A percentile compares a stretch with the other conserved stretches of the same genome.
Evolutionary conservation across 2,113 vertebrate genomes (phyloP).

Genomic region (Isurus oxyrinchus): DNA sequence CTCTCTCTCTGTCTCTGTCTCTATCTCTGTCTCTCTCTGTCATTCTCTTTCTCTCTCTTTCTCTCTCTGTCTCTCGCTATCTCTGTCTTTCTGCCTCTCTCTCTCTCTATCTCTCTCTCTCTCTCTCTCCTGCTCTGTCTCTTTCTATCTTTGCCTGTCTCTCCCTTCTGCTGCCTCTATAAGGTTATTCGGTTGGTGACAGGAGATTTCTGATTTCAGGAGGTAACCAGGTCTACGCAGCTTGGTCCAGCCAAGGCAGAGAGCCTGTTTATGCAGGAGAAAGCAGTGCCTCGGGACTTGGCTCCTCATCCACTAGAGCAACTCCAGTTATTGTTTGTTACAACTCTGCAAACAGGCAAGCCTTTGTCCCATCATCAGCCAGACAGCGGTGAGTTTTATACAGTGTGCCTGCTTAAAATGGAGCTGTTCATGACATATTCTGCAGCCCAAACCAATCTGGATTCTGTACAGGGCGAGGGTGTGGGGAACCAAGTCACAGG

Average conservation of each 20-base stretch:
- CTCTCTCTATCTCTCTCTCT: no score
- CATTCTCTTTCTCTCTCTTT: no score
- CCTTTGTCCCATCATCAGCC: rapidly evolving
- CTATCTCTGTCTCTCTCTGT: no score
- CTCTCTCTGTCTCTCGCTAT: no score
- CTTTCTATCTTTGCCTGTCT: no score
- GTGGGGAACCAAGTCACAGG: no score
- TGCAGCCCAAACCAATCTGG: no score
- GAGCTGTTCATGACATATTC: no score
- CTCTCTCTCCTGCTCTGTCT: no score
- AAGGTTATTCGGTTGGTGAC: neutral
- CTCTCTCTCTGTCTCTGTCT: neutral
- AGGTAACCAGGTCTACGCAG: no score
- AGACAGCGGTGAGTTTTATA: neutral
- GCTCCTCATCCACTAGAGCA: neutral
- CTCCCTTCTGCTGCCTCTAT: neutral
- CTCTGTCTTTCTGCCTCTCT: no score
- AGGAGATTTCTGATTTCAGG: neutral
- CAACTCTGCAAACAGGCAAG: neutral
- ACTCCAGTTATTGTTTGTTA: neutral
- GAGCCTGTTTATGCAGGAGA: neutral
- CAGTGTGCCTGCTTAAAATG: no score
- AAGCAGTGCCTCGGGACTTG: neutral
- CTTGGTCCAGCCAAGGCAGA: neutral
- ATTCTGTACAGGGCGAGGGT: neutral